Evolutionary conservation across 2,797 vertebrate species (phyloP).

Genomic region (Ceryle rudis): DNA sequence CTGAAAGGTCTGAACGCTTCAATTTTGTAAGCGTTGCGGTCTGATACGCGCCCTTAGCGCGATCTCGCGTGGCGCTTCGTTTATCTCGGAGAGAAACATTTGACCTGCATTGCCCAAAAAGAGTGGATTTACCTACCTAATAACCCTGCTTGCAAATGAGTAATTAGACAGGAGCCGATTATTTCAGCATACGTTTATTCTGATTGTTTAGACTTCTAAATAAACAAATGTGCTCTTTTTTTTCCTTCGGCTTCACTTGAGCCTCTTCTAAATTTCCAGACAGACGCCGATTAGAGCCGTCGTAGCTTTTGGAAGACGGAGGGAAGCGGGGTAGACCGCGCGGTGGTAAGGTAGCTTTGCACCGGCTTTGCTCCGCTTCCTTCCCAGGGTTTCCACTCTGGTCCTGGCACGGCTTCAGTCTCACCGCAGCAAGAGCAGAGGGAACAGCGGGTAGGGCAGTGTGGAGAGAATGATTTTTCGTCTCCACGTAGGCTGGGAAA

Average conservation of each 20-base stretch:
- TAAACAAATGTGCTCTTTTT: constrained; percentile 5
- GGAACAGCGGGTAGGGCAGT: background rate
- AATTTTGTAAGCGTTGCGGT: constrained; percentile 41
- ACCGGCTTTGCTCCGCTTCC: background rate
- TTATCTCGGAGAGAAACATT: constrained; percentile 4
- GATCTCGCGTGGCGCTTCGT: background rate
- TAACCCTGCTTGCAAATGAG: constrained; percentile 21
- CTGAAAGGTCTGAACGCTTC: constrained; percentile 41
- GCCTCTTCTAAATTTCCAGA: constrained; percentile 3
- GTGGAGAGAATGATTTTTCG: background rate
- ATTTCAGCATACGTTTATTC: constrained; percentile 31
- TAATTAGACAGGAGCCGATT: constrained; percentile 13
- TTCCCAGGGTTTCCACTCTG: background rate
- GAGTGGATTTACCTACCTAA: constrained; percentile 18
- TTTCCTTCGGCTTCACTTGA: background rate
- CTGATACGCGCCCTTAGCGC: background rate
- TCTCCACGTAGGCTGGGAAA: background rate
- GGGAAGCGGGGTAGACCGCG: background rate
- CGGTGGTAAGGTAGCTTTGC: background rate
- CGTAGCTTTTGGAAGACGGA: background rate
- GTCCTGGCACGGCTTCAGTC: background rate
- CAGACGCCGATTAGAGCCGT: background rate
- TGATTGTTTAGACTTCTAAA: constrained; percentile 16
- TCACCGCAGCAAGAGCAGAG: background rate
- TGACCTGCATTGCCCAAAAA: constrained; percentile 25